Evolutionary conservation across 2,888 invertebrate genomes (phyloP).

Genomic region (Noctua comes): DNA sequence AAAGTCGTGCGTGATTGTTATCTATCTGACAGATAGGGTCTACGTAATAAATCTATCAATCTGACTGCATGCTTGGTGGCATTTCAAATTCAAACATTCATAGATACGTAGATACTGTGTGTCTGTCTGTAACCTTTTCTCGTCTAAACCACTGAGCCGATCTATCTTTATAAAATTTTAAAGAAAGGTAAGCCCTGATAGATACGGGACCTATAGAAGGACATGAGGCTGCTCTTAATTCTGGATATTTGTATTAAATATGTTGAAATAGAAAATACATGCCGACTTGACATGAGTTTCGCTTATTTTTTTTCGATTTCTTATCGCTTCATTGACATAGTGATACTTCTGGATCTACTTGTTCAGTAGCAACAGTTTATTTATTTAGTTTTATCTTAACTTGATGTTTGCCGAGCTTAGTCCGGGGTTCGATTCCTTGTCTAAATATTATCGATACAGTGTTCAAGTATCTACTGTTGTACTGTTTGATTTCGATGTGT

Average conservation of each 20-base stretch:
- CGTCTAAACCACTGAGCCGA: not conserved
- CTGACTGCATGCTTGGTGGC: not conserved
- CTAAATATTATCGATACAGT: conserved; percentile 51
- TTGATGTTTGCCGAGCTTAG: conserved; percentile 42
- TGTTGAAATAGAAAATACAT: not conserved
- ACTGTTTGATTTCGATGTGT: conserved; percentile 29
- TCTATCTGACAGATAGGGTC: conserved; percentile 14
- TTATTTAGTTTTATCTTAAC: conserved; percentile 46
- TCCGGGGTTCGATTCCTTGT: conserved; percentile 39
- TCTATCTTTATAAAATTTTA: not conserved
- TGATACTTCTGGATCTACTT: conserved; percentile 32
- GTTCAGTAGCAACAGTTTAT: conserved; percentile 25
- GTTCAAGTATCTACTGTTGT: conserved; percentile 10
- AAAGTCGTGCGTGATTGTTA: conserved; percentile 19
- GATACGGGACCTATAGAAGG: too few relatives aligned
- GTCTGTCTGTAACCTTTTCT: not conserved
- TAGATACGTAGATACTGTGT: not conserved
- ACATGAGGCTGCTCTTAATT: not conserved
- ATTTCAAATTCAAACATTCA: not conserved
- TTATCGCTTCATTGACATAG: not conserved
- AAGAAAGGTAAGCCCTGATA: not conserved
- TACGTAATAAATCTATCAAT: conserved; percentile 16
- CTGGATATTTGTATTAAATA: not conserved
- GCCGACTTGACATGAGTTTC: too few relatives aligned
- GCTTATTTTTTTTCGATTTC: not conserved